Conservation (phyloP, 2,888 invertebrate genomes). For the Cantharis nigra region DNA sequence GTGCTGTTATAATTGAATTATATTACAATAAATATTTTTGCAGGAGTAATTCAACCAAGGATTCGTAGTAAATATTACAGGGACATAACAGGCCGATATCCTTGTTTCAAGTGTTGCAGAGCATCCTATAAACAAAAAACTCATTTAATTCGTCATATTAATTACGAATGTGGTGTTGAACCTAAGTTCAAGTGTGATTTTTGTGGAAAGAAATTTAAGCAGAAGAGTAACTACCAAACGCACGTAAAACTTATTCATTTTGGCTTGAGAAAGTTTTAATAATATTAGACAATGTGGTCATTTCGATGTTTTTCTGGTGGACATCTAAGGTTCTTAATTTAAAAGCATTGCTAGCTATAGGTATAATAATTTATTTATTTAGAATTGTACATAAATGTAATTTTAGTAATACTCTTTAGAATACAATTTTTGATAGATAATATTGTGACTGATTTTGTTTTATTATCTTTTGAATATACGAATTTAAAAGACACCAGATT, state of each 20-base stretch:
- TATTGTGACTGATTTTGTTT: not conserved
- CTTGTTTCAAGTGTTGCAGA: constrained; percentile 60
- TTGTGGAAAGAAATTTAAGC: constrained; percentile 70
- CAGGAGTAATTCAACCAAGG: not conserved
- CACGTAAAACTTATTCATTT: not conserved
- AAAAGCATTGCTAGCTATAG: not conserved
- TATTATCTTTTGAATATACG: not conserved
- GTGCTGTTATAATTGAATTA: not conserved
- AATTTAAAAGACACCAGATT: not conserved
- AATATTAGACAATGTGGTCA: not conserved
- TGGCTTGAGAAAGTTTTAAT: not conserved
- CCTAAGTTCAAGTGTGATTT: constrained; percentile 73
- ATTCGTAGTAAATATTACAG: constrained; percentile 1
- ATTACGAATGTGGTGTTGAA: constrained; percentile 73
- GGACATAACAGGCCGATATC: constrained; percentile 32
- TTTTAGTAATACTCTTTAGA: not conserved
- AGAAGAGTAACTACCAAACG: constrained; percentile 55
- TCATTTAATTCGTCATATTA: constrained; percentile 62
- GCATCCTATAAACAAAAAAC: constrained; percentile 64
- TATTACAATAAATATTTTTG: not conserved
- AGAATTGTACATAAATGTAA: not conserved
- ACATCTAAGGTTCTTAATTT: not conserved
- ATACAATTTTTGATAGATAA: not conserved
- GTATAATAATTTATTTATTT: not conserved
- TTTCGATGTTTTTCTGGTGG: not conserved